Evolutionary conservation across 2,888 invertebrate genomes (phyloP), one percentile per base, ranked within the genome.

Genomic region (Pachliopta kotzebuea): DNA sequence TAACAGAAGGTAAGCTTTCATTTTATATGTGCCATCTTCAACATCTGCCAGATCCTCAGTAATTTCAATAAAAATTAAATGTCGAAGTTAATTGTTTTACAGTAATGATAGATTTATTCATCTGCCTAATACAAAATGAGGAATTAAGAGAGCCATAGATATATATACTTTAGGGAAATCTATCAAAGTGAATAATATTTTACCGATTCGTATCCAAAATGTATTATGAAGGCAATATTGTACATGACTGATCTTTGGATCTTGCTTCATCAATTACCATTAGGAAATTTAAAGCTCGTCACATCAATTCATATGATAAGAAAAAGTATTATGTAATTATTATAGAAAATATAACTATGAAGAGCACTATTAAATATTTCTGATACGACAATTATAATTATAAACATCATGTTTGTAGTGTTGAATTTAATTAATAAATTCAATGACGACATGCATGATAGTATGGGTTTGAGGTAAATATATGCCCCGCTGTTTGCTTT

Each of bases 1-100:
- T 58, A 58, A 54, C 2, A 29, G 29, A 58, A 59, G 31, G 58
- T 59, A 54, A 63, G n/a, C 54, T 63, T 53, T 14, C 17, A 58
- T 24, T 17, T 49, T 54, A 3, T 29, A 52, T 31, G 23, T 53
- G 17, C n/a, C 14, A 45, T 29, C 29, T n/a, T n/a, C n/a, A n/a
- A n/a, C n/a, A n/a, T n/a, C n/a, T n/a, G 54, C 58, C 24, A 29
- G 21, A 29, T 20, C 9, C 21, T 49, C 21, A 29, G 45, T 29
- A 18, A 26, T 42, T 24, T 29, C n/a, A 50, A 20, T 31, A 31
- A 45, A n/a, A 45, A 7, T 45, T 45, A 0, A 45, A n/a, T 45
- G 11, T n/a, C n/a, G 4, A 45, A 45, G n/a, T n/a, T 18, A 14
- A 18, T 17, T 42, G n/a, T 4, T n/a, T 45, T n/a, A 45, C n/a